Conservation (phyloP, 2,797 vertebrate genomes). For the Lithobates pipiens region DNA sequence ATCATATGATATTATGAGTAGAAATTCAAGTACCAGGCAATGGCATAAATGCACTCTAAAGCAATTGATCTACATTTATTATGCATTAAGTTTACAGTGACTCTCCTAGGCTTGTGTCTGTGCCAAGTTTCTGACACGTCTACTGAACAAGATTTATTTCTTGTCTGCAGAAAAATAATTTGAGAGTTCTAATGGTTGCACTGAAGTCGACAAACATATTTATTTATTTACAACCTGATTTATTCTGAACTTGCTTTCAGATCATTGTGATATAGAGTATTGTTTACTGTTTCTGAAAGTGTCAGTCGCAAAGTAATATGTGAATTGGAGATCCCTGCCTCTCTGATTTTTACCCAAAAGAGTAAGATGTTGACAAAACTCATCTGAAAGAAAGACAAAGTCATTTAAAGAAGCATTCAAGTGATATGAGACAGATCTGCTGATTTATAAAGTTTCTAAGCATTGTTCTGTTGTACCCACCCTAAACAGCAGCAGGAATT, state of each 20-base stretch:
- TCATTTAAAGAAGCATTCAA: not conserved
- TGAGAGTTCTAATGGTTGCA: slow-evolving; percentile 34
- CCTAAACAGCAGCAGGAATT: no score
- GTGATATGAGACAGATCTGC: not conserved
- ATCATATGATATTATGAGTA: slow-evolving; percentile 9
- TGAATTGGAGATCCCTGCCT: slow-evolving; percentile 22
- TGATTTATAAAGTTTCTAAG: no score
- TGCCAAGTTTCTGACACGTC: slow-evolving; percentile 44
- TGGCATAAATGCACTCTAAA: slow-evolving; percentile 30
- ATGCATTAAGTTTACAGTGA: slow-evolving; percentile 52
- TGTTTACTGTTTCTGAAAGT: slow-evolving; percentile 41
- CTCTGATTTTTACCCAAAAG: not conserved
- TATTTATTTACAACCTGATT: slow-evolving; percentile 41
- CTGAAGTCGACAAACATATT: slow-evolving; percentile 41
- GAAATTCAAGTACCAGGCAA: slow-evolving; percentile 41
- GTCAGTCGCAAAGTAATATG: slow-evolving; percentile 37
- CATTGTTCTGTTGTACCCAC: no score
- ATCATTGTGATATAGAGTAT: slow-evolving; percentile 34
- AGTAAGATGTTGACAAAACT: not conserved
- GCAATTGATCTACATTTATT: slow-evolving; percentile 53
- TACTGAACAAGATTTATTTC: slow-evolving; percentile 36
- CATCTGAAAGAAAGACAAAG: slow-evolving; percentile 1
- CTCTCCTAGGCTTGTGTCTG: slow-evolving; percentile 14
- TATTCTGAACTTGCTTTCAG: slow-evolving; percentile 9
- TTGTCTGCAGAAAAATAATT: slow-evolving; percentile 41